Percentiles rank a stretch among this genome's conserved stretches.
Evolutionary conservation across 2,113 vertebrate species (phyloP).

Genomic region (Ciconia stormi): DNA sequence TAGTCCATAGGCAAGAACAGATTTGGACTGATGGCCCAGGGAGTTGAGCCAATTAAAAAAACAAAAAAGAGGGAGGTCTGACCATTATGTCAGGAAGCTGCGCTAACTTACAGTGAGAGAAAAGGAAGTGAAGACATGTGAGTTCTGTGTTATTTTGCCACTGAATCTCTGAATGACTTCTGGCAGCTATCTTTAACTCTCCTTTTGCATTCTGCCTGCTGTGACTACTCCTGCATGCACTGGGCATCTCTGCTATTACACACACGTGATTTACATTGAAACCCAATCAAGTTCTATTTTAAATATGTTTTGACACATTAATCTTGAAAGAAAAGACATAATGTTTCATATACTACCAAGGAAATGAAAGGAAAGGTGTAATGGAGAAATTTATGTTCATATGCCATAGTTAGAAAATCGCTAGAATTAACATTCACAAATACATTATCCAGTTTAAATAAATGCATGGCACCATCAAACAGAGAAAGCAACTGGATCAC

Average conservation of each 20-base stretch:
- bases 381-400: not conserved
- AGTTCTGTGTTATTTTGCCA: not conserved
- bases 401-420: not conserved
- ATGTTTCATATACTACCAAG: not conserved
- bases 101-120: not conserved
- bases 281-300: not conserved
- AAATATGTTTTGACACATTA: not conserved
- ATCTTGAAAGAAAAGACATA: not conserved
- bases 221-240: not conserved
- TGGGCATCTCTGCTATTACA: not conserved
- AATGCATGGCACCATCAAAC: not conserved
- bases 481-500: not conserved
- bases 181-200: not conserved
- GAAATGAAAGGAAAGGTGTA: not conserved
- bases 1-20: not conserved
- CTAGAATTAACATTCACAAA: not conserved
- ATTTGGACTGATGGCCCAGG: not conserved
- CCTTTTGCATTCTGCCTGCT: not conserved
- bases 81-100: not conserved
- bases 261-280: not conserved
- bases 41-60: not conserved
- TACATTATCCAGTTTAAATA: not conserved
- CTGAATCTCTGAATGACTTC: not conserved
- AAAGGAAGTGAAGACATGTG: not conserved
- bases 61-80: not conserved